Percentiles rank a stretch among this genome's conserved stretches.
These are phyloP conservation scores for Mesembrinibis cayennensis DNA, from an alignment of 2,113 vertebrate species.

Conservation along the genomic window DNA sequence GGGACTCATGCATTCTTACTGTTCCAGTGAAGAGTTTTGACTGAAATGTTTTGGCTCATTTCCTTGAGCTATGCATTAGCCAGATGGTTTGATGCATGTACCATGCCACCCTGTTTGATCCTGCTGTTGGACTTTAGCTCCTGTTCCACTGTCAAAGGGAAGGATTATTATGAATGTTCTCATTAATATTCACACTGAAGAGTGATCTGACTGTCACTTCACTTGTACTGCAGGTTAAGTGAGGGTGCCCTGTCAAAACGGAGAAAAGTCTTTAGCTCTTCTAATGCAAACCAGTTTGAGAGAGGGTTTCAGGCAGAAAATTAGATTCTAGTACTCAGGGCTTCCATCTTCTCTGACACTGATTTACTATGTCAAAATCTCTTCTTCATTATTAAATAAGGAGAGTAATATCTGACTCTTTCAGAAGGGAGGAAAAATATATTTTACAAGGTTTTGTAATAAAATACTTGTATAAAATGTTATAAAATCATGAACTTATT, in stretches of 20 bases:
- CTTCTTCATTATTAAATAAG: background rate
- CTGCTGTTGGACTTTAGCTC: conserved; percentile 22
- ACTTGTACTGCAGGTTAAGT: background rate
- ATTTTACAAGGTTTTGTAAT: background rate
- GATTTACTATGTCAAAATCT: background rate
- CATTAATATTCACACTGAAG: conserved; percentile 27
- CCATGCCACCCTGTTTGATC: conserved; percentile 24
- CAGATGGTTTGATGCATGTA: conserved; percentile 54
- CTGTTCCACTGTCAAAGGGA: conserved; percentile 20
- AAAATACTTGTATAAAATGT: background rate
- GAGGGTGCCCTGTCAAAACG: background rate
- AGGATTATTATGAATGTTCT: background rate
- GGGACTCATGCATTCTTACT: conserved; percentile 23
- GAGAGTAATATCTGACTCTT: background rate
- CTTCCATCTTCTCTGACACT: background rate
- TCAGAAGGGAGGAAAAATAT: background rate
- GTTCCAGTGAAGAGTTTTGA: conserved; percentile 47
- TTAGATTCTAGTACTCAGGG: background rate
- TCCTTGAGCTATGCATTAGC: conserved; percentile 46
- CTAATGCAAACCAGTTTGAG: conserved; percentile 7
- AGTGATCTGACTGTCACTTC: conserved; percentile 16
- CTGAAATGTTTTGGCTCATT: conserved; percentile 47
- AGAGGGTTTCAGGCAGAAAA: background rate
- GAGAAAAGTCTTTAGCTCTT: background rate
- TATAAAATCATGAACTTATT: background rate